Evolutionary conservation across 1,140 invertebrate genomes (phyloP).

Genomic region (Drosophila sproati): DNA sequence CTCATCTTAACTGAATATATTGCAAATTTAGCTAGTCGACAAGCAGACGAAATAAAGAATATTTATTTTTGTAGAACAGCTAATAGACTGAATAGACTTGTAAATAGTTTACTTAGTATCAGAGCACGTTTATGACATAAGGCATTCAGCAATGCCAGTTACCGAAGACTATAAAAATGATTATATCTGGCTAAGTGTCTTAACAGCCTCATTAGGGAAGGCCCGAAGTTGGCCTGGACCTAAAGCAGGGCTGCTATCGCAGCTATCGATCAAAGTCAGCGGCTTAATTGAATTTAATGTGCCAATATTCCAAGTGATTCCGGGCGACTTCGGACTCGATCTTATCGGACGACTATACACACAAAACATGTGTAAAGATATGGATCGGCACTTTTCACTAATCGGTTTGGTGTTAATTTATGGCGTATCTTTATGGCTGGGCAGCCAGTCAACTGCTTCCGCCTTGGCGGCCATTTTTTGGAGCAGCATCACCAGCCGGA

Average conservation of each 20-base stretch:
- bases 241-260: conserved; percentile 7
- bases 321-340: neutral
- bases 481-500: neutral
- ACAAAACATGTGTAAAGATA: conserved; percentile 68
- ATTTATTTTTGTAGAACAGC: neutral
- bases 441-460: conserved; percentile 58
- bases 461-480: conserved; percentile 66
- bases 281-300: conserved; percentile 74
- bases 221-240: neutral
- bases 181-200: conserved; percentile 42
- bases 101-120: neutral
- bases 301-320: conserved; percentile 59
- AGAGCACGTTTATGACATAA: neutral
- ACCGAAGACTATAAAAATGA: conserved; percentile 33
- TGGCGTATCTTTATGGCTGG: conserved; percentile 64
- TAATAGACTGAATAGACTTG: neutral
- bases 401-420: conserved; percentile 81
- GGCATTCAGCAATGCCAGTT: neutral
- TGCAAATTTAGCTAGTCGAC: too few species aligned
- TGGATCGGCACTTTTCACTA: conserved; percentile 78
- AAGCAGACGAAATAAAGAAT: neutral
- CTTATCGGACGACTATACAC: neutral
- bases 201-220: conserved; percentile 55
- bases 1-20: neutral
- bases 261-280: conserved; percentile 46